Percentiles rank a stretch among this genome's conserved stretches.
Conservation (phyloP, 2,888 invertebrate species). For the Mimas tiliae region DNA sequence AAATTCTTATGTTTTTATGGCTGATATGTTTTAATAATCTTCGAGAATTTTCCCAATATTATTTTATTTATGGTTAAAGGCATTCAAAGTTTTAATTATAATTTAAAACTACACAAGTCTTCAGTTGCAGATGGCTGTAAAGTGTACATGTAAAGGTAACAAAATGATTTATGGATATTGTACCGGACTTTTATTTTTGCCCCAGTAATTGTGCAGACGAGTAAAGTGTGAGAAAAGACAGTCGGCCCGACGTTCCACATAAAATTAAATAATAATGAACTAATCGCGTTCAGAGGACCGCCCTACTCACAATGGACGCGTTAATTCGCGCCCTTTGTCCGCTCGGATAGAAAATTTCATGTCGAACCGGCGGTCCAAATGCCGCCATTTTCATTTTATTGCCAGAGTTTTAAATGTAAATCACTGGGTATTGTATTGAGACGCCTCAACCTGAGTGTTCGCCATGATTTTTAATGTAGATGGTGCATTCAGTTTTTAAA, state of each 20-base stretch:
- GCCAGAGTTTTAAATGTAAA: slow-evolving; percentile 75
- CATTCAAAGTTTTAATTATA: not conserved
- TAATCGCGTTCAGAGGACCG: slow-evolving; percentile 64
- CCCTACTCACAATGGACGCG: slow-evolving; percentile 71
- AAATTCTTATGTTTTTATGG: not conserved
- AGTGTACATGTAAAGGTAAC: slow-evolving; percentile 6
- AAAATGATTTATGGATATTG: slow-evolving; percentile 20
- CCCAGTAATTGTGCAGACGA: slow-evolving; percentile 16
- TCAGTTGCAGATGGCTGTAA: not conserved
- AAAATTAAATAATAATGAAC: slow-evolving; percentile 80
- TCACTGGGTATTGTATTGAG: slow-evolving; percentile 69
- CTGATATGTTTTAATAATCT: not conserved
- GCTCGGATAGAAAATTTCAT: slow-evolving; percentile 80
- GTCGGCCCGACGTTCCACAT: slow-evolving; percentile 57
- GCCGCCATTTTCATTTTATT: slow-evolving; percentile 71
- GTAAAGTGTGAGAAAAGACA: slow-evolving; percentile 28
- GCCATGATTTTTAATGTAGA: slow-evolving; percentile 23
- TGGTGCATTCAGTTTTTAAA: slow-evolving; percentile 4
- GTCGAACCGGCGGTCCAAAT: slow-evolving; percentile 69
- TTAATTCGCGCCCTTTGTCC: slow-evolving; percentile 82
- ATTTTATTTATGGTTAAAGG: not conserved
- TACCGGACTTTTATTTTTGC: slow-evolving; percentile 10
- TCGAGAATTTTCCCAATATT: not conserved
- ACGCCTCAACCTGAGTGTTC: slow-evolving; percentile 50
- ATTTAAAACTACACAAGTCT: not conserved